Conservation (phyloP, 2,888 invertebrate species). For the Cheilosia vulpina region DNA sequence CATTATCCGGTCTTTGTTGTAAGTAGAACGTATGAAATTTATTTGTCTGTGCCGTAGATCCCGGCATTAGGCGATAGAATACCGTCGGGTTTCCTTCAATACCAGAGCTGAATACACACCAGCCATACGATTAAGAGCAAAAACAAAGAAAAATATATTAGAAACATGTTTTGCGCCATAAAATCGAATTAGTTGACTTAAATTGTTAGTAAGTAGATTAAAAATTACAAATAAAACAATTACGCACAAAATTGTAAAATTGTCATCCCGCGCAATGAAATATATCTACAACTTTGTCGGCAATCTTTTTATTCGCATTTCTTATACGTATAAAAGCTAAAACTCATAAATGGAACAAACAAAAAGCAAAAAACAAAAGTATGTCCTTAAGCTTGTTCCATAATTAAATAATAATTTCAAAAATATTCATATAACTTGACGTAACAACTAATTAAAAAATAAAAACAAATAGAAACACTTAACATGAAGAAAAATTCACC, state of each 20-base stretch:
- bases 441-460: constrained; percentile 34
- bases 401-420: neutral
- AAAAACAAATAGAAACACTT: constrained; percentile 15
- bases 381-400: constrained; percentile 54
- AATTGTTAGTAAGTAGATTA: constrained; percentile 33
- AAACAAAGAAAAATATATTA: constrained; percentile 52
- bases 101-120: constrained; percentile 89
- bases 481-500: constrained; percentile 18
- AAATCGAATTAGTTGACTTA: constrained; percentile 1
- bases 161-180: neutral
- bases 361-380: constrained; percentile 58
- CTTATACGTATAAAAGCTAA: constrained; percentile 9
- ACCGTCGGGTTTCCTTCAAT: constrained; percentile 98
- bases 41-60: constrained; percentile 97
- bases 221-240: constrained; percentile 27
- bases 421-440: constrained; percentile 49
- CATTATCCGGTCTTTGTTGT: constrained; percentile 96
- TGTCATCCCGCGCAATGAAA: neutral
- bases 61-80: constrained; percentile 97
- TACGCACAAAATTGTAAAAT: too few relatives aligned
- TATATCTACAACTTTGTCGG: neutral
- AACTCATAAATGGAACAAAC: constrained; percentile 62
- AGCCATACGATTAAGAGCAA: constrained; percentile 76
- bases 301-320: constrained; percentile 35
- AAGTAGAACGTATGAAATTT: constrained; percentile 97